Percentiles rank a stretch among this genome's conserved stretches.
Evolutionary conservation across 2,888 invertebrate species (phyloP).

Genomic region (Cerastis leucographa): DNA sequence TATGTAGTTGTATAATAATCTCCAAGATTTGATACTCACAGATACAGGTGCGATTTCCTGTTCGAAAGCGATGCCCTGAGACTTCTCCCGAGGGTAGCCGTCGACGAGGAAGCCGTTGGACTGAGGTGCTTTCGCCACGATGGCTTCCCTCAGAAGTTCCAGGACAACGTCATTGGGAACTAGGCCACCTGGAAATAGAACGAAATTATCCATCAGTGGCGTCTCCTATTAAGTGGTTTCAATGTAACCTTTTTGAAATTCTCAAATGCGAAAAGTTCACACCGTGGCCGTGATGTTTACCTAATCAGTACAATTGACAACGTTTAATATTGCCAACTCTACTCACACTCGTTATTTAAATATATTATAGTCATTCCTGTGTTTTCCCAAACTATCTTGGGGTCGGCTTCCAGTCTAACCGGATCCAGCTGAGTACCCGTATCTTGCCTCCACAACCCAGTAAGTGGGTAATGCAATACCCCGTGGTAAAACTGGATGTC

Average conservation of each 20-base stretch:
- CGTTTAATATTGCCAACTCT: neutral
- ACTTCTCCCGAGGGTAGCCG: constrained; percentile 96
- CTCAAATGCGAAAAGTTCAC: neutral
- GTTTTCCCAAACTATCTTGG: no score
- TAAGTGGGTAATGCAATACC: no score
- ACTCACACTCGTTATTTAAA: no score
- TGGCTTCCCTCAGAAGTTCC: constrained; percentile 95
- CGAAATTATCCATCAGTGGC: neutral
- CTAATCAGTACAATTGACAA: neutral
- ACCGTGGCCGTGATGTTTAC: neutral
- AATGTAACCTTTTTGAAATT: no score
- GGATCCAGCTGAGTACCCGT: no score
- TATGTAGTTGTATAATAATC: neutral
- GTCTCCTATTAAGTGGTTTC: neutral
- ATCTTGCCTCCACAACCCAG: no score
- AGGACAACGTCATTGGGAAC: constrained; percentile 97
- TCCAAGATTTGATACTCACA: constrained; percentile 61
- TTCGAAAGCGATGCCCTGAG: constrained; percentile 96
- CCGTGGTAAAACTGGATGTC: no score
- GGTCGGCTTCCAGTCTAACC: no score
- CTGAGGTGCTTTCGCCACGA: constrained; percentile 91
- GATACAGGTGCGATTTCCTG: constrained; percentile 91
- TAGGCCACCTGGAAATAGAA: constrained; percentile 88
- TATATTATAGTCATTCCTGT: no score
- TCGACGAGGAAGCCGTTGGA: constrained; percentile 97